phyloP scores from a whole-genome alignment of 2,113 vertebrate genomes.

The Microtus ochrogaster region DNA sequence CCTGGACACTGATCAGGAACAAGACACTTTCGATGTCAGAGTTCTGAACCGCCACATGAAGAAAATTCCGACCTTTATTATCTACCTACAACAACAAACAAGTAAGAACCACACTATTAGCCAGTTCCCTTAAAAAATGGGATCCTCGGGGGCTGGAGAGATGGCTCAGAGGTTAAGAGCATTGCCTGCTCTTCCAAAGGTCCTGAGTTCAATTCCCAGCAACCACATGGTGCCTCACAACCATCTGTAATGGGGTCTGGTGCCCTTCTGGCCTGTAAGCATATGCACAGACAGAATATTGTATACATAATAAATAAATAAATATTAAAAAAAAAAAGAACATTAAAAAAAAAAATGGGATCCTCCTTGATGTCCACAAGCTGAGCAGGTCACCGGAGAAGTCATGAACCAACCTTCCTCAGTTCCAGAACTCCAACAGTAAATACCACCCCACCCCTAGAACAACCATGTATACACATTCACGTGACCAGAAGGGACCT shows the following conservation, averaged over 20 bases:
- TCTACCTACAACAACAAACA: constrained; percentile 90
- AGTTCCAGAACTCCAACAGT: background rate
- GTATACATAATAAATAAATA: too few species aligned
- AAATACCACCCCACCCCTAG: background rate
- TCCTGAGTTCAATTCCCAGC: too few species aligned
- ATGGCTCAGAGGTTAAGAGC: too few species aligned
- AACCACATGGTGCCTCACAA: too few species aligned
- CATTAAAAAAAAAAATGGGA: background rate
- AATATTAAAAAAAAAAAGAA: too few species aligned
- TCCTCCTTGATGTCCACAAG: background rate
- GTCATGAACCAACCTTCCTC: background rate
- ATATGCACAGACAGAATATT: too few species aligned
- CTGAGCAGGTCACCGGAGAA: background rate
- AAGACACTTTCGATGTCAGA: constrained; percentile 98
- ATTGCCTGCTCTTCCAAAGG: too few species aligned
- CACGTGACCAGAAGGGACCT: background rate
- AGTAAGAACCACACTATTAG: constrained; percentile 13
- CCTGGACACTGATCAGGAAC: constrained; percentile 98
- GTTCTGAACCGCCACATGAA: constrained; percentile 96
- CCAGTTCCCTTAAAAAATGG: background rate
- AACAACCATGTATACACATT: background rate
- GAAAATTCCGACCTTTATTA: constrained; percentile 98
- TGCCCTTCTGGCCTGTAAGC: too few species aligned
- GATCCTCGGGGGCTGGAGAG: too few species aligned
- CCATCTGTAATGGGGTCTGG: too few species aligned